A percentile compares a stretch with the other conserved stretches of the same genome.
These are phyloP conservation scores for Didymodactylos carnosus DNA, from an alignment of 2,888 invertebrate genomes.

Conservation along the genomic window DNA sequence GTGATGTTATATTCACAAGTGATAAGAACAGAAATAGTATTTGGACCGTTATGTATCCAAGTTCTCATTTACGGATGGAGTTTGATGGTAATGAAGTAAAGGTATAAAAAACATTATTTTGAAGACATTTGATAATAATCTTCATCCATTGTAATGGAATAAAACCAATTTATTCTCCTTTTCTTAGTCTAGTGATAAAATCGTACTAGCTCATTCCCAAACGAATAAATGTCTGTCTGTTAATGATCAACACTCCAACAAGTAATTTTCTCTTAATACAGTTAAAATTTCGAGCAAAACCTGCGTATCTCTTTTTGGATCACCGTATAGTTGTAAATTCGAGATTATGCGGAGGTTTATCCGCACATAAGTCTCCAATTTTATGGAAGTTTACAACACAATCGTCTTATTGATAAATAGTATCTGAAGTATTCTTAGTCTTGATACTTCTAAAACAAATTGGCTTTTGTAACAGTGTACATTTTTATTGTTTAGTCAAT, in stretches of 20 bases:
- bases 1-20: not conserved
- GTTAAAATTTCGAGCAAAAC: not conserved
- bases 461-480: too few relatives aligned
- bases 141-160: too few relatives aligned
- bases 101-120: not conserved
- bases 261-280: not conserved
- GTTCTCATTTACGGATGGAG: not conserved
- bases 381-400: not conserved
- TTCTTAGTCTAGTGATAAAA: not conserved
- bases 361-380: not conserved
- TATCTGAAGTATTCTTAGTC: too few relatives aligned
- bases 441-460: too few relatives aligned
- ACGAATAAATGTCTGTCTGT: not conserved
- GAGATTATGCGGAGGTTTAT: not conserved
- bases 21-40: not conserved
- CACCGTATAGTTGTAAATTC: not conserved
- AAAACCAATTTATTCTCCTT: too few relatives aligned
- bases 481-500: too few relatives aligned
- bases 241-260: not conserved
- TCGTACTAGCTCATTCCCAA: not conserved
- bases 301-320: not conserved
- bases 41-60: not conserved
- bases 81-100: not conserved
- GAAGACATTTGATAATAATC: not conserved
- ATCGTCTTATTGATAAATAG: not conserved